Evolutionary conservation across 1,140 invertebrate genomes (phyloP).

Genomic region (Macrobrachium nipponense): DNA sequence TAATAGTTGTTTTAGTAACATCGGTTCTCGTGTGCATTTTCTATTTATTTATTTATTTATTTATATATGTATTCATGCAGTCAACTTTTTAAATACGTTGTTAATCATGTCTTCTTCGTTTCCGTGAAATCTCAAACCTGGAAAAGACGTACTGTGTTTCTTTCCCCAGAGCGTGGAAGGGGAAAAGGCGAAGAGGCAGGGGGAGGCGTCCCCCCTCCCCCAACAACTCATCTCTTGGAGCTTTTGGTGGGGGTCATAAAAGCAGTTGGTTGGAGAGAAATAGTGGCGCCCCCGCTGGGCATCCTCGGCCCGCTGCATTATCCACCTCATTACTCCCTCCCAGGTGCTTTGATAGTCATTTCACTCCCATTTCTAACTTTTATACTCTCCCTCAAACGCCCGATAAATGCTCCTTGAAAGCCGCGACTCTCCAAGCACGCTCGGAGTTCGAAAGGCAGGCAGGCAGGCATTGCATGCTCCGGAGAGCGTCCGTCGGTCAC

Average conservation of each 20-base stretch:
- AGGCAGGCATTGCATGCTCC: neutral
- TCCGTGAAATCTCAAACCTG: neutral
- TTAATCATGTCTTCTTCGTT: too few relatives aligned
- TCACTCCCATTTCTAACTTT: neutral
- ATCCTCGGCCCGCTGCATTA: constrained; percentile 32
- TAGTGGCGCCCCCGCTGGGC: constrained; percentile 20
- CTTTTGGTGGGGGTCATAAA: constrained; percentile 27
- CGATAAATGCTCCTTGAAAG: neutral
- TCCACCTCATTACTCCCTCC: constrained; percentile 28
- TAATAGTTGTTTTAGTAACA: too few relatives aligned
- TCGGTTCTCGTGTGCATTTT: too few relatives aligned
- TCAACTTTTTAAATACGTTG: too few relatives aligned
- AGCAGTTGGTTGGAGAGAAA: constrained; percentile 53
- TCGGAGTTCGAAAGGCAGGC: neutral
- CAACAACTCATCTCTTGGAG: constrained; percentile 39
- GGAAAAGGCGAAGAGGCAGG: constrained; percentile 3
- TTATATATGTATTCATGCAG: too few relatives aligned
- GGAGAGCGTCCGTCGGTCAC: neutral
- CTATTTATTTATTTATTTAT: too few relatives aligned
- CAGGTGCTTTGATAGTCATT: constrained; percentile 26
- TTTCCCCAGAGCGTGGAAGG: neutral
- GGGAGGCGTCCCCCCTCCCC: neutral
- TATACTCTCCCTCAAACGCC: neutral
- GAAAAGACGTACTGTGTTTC: neutral
- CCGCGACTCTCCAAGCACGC: neutral